Percentiles rank a stretch among this genome's conserved stretches.
These are phyloP conservation scores for Molanna angustata DNA, from an alignment of 2,888 invertebrate species.

Conservation along the genomic window DNA sequence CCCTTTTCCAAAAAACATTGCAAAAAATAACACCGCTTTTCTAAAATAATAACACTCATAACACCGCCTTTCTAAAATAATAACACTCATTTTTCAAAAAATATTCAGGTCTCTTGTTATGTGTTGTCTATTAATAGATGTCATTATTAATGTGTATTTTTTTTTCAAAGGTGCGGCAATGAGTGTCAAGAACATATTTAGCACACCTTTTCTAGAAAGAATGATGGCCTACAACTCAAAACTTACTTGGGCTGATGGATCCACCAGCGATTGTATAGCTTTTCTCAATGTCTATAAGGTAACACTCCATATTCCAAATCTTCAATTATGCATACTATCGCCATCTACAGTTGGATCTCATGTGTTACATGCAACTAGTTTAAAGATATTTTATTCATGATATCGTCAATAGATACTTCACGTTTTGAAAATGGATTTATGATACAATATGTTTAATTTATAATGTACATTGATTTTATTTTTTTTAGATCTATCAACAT, in stretches of 20 bases:
- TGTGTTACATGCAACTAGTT: no score
- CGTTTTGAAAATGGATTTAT: not conserved
- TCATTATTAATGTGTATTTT: not conserved
- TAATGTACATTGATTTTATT: not conserved
- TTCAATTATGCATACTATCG: no score
- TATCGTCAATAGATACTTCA: no score
- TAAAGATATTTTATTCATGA: no score
- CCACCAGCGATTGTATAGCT: conserved; percentile 81
- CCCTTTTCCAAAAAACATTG: no score
- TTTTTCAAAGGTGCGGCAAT: conserved; percentile 69
- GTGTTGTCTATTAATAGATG: not conserved
- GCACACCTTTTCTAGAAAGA: conserved; percentile 66
- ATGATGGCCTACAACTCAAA: conserved; percentile 72
- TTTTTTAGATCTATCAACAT: conserved; percentile 63
- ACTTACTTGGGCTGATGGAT: conserved; percentile 77
- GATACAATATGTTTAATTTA: not conserved
- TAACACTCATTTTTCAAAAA: no score
- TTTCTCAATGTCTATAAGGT: conserved; percentile 78
- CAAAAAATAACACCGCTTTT: not conserved
- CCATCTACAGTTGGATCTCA: no score
- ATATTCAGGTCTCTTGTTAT: no score
- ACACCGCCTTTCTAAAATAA: no score
- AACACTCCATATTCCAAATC: no score
- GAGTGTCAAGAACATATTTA: conserved; percentile 78
- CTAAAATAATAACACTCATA: no score